Conservation (phyloP, 2,797 vertebrate species). For the Poeciliopsis presidionis region DNA sequence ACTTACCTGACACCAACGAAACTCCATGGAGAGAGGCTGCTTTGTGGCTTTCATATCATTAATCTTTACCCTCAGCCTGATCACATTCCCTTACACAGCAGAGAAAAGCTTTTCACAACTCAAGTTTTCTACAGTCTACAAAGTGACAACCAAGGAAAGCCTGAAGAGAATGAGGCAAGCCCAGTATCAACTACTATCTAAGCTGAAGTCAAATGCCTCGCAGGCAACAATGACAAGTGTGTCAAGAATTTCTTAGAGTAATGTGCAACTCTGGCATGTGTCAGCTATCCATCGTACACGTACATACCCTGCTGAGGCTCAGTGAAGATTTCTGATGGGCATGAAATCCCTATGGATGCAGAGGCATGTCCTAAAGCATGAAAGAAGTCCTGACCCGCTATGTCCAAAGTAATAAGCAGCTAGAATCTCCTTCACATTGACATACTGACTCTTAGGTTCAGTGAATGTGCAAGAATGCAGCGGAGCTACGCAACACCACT, state of each 20-base stretch:
- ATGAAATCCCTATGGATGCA: constrained; percentile 12
- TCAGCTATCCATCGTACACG: constrained; percentile 1
- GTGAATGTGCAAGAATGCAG: constrained; percentile 59
- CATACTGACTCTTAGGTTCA: constrained; percentile 31
- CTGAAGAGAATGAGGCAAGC: constrained; percentile 10
- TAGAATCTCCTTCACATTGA: constrained; percentile 41
- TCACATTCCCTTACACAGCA: neutral
- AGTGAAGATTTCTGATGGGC: neutral
- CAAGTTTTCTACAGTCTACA: neutral
- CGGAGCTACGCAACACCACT: constrained; percentile 44
- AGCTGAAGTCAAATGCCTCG: constrained; percentile 40
- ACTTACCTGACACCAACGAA: constrained; percentile 44
- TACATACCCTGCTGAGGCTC: neutral
- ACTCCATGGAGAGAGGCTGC: constrained; percentile 19
- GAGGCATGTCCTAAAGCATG: neutral
- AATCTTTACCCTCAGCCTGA: constrained; percentile 9
- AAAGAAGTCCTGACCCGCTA: neutral
- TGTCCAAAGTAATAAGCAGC: neutral
- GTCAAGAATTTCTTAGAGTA: constrained; percentile 50
- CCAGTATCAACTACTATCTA: constrained; percentile 44
- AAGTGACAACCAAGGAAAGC: neutral
- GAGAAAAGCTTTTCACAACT: neutral
- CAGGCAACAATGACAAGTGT: constrained; percentile 64
- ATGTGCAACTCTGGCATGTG: constrained; percentile 22
- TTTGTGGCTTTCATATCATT: constrained; percentile 22